Evolutionary conservation across 2,797 vertebrate genomes (phyloP).

Genomic region (Discoglossus pictus): DNA sequence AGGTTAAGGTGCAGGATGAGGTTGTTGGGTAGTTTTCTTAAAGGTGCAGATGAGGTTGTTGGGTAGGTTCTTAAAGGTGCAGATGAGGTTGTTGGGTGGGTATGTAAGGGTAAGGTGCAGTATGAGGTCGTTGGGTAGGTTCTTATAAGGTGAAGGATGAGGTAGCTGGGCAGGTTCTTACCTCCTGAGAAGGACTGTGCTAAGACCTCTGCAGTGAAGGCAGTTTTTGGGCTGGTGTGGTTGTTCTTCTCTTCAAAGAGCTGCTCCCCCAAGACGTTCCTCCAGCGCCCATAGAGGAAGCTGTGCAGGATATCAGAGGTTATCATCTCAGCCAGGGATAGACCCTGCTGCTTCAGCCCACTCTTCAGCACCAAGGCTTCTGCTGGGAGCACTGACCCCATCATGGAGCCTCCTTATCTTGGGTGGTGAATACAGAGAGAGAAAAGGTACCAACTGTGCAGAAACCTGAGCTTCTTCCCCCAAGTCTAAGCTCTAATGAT

Average conservation of each 20-base stretch:
- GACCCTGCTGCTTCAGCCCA: slow-evolving; percentile 82
- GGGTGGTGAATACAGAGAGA: slow-evolving; percentile 1
- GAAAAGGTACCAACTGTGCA: slow-evolving; percentile 43
- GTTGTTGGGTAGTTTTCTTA: too few relatives aligned
- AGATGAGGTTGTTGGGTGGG: too few relatives aligned
- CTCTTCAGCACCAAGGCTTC: slow-evolving; percentile 88
- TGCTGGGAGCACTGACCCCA: slow-evolving; percentile 93
- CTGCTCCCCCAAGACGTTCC: slow-evolving; percentile 91
- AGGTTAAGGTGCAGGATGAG: too few relatives aligned
- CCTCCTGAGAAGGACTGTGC: slow-evolving; percentile 95
- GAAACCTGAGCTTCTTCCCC: slow-evolving; percentile 17
- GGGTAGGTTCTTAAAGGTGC: too few relatives aligned
- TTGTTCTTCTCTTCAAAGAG: slow-evolving; percentile 84
- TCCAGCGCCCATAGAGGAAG: slow-evolving; percentile 96
- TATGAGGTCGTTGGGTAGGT: too few relatives aligned
- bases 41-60: too few relatives aligned
- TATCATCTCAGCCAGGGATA: slow-evolving; percentile 93
- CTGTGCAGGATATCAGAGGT: slow-evolving; percentile 98
- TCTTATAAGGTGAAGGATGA: too few relatives aligned
- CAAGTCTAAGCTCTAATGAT: not conserved
- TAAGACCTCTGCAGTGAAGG: slow-evolving; percentile 94
- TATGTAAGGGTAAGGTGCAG: too few relatives aligned
- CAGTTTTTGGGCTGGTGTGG: slow-evolving; percentile 80
- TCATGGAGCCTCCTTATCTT: slow-evolving; percentile 62
- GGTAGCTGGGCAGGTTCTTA: slow-evolving; percentile 66